A percentile compares a stretch with the other conserved stretches of the same genome.
Conservation (phyloP, 2,113 vertebrate genomes). For the Apeltes quadracus region DNA sequence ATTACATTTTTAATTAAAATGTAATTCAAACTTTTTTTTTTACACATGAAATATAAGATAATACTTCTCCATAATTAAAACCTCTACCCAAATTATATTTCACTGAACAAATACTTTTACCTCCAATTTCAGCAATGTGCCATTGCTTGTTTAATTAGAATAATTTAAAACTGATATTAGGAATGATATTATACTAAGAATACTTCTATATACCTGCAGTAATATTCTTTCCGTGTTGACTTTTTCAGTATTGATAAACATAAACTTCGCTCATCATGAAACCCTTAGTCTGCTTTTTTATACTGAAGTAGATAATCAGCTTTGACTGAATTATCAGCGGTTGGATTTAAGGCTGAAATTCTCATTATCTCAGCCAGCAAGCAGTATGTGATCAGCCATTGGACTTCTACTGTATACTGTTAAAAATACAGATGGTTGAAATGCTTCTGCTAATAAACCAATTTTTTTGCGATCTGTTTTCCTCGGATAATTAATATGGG, state of each 20-base stretch:
- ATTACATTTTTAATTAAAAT: slow-evolving; percentile 23
- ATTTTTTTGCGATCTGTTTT: slow-evolving; percentile 5
- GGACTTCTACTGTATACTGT: no score
- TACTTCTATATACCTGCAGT: background rate
- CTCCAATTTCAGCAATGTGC: slow-evolving; percentile 9
- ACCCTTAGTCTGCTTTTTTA: background rate
- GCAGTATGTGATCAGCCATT: slow-evolving; percentile 26
- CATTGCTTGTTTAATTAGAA: slow-evolving; percentile 3
- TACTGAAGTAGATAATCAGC: slow-evolving; percentile 3
- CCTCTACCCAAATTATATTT: slow-evolving; percentile 12
- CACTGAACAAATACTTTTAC: slow-evolving; percentile 15
- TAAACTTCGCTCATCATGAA: background rate
- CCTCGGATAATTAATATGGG: background rate
- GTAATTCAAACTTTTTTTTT: slow-evolving; percentile 11
- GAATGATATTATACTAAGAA: slow-evolving; percentile 10
- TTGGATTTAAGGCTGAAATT: slow-evolving; percentile 25
- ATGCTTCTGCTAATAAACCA: slow-evolving; percentile 25
- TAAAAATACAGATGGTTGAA: slow-evolving; percentile 45
- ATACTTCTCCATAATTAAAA: slow-evolving; percentile 19
- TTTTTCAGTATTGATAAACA: slow-evolving; percentile 12
- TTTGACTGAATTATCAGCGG: slow-evolving; percentile 11
- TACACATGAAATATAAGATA: slow-evolving; percentile 2
- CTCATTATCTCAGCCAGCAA: slow-evolving; percentile 17
- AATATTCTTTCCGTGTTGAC: background rate
- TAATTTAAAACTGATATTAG: no score